Evolutionary conservation across 2,113 vertebrate species (phyloP), one percentile per base, ranked within the genome.

Genomic region (Crypturellus undulatus): DNA sequence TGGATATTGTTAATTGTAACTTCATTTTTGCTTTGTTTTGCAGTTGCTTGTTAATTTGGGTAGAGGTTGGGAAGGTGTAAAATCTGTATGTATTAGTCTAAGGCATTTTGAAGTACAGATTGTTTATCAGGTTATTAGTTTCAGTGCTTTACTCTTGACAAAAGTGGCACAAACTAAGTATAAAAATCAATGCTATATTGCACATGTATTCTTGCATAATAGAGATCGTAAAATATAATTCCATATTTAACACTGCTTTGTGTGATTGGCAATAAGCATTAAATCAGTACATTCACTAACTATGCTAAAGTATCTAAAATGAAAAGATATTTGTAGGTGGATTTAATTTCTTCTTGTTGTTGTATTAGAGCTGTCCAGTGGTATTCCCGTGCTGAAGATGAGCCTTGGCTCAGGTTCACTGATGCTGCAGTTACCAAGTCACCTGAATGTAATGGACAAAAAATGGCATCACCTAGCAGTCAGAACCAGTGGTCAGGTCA

Each of bases 391-490:
- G 90, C 96, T 99, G 96, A 99, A 98, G 97, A 98, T 99, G 91
- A 98, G 98, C 98, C 98, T 98, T 8, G 98, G 98, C 92, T 97
- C 98, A 17, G 98, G 98, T 91, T 98, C 98, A 56, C 92, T 98
- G 97, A 96, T 98, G 80, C 95, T 99, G 76, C 98, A 98, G 97
- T 98, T 99, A 97, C 98, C 98, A 94, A 96, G 98, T 96, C 97
- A 98, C 94, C 97, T 99, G 92, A 98, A 99, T 14, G 98, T 98
- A 75, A 98, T 98, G 47, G 99, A 99, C 97, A 98, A 98, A 94
- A 98, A 97, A 54, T 99, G 99, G 99, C 98, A 99, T 97, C 98
- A 96, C 45, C 96, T 99, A 54, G 98, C 99, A 92, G 97, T 99
- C 95, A 98, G 98, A 97, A 98, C 98, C 93, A 98, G 96, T 93